phyloP scores from a whole-genome alignment of 2,113 vertebrate genomes.

The Phaethon lepturus region DNA sequence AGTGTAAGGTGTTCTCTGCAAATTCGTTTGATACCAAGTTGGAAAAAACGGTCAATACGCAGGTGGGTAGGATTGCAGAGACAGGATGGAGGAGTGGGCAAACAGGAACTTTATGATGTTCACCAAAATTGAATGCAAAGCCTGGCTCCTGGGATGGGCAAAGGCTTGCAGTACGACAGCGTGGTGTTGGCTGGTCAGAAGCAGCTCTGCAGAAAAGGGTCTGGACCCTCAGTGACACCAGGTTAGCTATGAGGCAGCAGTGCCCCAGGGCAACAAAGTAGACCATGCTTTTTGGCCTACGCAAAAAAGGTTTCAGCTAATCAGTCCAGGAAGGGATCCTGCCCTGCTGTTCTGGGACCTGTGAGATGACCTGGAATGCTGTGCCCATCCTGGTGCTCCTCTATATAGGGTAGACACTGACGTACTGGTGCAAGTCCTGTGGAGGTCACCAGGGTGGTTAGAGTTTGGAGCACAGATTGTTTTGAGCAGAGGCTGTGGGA shows the following conservation, averaged over 20 bases:
- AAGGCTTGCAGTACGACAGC: neutral
- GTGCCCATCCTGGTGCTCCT: accelerated
- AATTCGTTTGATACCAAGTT: neutral
- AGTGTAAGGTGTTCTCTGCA: neutral
- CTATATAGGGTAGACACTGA: accelerated
- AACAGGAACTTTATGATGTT: neutral
- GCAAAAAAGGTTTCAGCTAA: neutral
- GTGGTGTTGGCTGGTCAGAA: neutral
- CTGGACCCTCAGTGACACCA: neutral
- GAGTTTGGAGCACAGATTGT: accelerated
- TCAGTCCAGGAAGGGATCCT: neutral
- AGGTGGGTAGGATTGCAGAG: neutral
- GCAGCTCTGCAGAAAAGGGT: neutral
- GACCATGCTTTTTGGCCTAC: neutral
- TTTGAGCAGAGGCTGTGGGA: neutral
- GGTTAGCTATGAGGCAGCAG: neutral
- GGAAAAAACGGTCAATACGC: neutral
- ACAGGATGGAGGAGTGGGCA: neutral
- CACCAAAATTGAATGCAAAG: neutral
- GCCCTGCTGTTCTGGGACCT: neutral
- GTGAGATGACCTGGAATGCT: neutral
- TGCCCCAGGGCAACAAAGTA: accelerated
- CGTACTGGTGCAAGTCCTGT: accelerated
- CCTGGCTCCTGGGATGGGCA: no score
- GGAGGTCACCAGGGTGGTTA: accelerated